Conservation (phyloP, 2,113 vertebrate species). For the Anguilla japonica region DNA sequence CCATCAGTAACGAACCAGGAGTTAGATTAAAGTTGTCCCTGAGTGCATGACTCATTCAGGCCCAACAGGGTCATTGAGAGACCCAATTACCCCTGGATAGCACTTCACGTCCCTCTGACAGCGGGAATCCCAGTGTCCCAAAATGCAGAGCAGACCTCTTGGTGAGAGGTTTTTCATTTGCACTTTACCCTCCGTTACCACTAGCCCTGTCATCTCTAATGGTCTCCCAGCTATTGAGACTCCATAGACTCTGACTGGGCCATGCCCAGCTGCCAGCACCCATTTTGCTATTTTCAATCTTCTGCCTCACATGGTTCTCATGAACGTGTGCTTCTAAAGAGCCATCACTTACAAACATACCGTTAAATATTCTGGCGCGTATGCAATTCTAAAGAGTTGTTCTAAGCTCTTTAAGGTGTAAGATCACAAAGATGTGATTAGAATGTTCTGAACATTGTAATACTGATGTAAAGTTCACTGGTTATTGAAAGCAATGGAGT, state of each 20-base stretch:
- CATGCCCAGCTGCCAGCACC: background rate
- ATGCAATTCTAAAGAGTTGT: background rate
- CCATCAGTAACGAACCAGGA: slow-evolving; percentile 3
- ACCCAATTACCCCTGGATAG: slow-evolving; percentile 43
- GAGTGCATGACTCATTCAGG: slow-evolving; percentile 55
- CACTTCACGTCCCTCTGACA: slow-evolving; percentile 44
- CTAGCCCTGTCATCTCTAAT: slow-evolving; percentile 55
- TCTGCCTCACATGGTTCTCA: background rate
- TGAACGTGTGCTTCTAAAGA: background rate
- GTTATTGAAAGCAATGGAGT: too few relatives aligned
- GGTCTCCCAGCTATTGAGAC: slow-evolving; percentile 30
- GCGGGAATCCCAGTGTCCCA: slow-evolving; percentile 40
- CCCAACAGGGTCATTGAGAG: slow-evolving; percentile 43
- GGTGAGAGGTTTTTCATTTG: slow-evolving; percentile 42
- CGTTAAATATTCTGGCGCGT: background rate
- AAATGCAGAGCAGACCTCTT: slow-evolving; percentile 57
- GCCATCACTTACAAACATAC: background rate
- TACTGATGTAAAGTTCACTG: too few relatives aligned
- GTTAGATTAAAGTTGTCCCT: slow-evolving; percentile 31
- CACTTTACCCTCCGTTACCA: slow-evolving; percentile 38
- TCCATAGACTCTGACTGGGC: background rate
- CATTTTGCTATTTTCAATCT: background rate
- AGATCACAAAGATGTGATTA: too few relatives aligned
- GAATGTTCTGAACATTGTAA: too few relatives aligned
- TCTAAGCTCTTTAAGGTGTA: background rate